Evolutionary conservation across 2,113 vertebrate species (phyloP).

Genomic region (Orcinus orca): DNA sequence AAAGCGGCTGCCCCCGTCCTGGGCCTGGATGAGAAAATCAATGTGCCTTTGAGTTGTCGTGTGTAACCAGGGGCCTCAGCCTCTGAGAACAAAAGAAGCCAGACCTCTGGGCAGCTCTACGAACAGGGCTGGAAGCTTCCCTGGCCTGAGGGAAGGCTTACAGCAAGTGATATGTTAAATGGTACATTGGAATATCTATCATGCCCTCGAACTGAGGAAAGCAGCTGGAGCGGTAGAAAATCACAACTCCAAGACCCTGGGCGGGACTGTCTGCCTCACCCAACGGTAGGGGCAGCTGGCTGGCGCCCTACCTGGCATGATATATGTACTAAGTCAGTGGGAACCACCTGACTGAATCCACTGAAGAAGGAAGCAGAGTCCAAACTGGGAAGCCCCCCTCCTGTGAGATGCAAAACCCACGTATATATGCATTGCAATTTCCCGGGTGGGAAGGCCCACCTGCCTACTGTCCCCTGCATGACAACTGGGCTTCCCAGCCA

Average conservation of each 20-base stretch:
- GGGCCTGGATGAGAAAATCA: constrained; percentile 37
- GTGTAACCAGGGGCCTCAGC: neutral
- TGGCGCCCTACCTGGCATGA: fast-evolving
- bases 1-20: neutral
- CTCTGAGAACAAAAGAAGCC: constrained; percentile 35
- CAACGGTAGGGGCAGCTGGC: neutral
- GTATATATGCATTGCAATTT: neutral
- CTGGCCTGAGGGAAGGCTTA: constrained; percentile 61
- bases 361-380: neutral
- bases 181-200: neutral
- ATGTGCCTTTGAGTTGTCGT: neutral
- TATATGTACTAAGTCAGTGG: fast-evolving
- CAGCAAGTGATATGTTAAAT: neutral
- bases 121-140: neutral
- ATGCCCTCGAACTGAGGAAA: neutral
- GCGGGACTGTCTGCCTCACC: neutral
- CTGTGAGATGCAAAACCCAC: neutral
- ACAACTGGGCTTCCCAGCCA: neutral
- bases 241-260: neutral
- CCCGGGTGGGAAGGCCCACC: neutral
- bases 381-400: too few relatives aligned
- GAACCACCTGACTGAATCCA: neutral
- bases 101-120: neutral
- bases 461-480: neutral
- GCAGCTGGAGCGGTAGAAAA: neutral